Base-by-base conservation (phyloP, 2,797 vertebrate species). In the Sardinella longiceps region DNA sequence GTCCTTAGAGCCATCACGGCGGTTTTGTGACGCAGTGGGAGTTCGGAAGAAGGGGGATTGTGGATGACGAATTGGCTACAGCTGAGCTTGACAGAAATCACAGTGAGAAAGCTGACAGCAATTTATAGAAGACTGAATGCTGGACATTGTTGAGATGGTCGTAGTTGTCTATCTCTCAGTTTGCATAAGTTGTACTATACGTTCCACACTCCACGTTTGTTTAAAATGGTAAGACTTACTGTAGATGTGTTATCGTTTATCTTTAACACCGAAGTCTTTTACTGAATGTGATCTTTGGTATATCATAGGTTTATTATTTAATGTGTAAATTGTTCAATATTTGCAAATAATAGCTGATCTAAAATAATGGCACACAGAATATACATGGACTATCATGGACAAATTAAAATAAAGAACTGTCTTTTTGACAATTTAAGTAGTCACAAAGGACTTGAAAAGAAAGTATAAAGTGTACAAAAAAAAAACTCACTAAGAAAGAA, bases 31-130 rank as follows among this genome's bases (percentile, higher is more conserved):
- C 37, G 9, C 33, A 23, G 70, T 20, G 37, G 37, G 70, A 23
- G 20, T 23, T 20, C 5, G 33, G 70, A 20, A 12, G 66, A 14
- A 33, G 30, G 15, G 30, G 15, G 70, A 20, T 43, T 77, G 33
- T 5, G 33, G 70, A 43, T 77, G 33, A 77, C 14, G 70, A 43
- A 77, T 77, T 77, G 70, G 70, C 70, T 60, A 60, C 56, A 60
- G 56, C 56, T 43, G 39, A 20, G 70, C 37, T 43, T 77, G 33
- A 43, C 33, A 77, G 70, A 77, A 43, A 77, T 77, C 70, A 77
- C 37, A 23, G 39, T 43, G 37, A 39, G 37, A 39, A 77, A 23
- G 70, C 70, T 43, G 37, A 43, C 37, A 33, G 18, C 1, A 70
- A 18, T 43, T 20, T 77, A 43, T 77, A 23, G 70, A 37, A 74